A percentile compares a stretch with the other conserved stretches of the same genome.
These are phyloP conservation scores for Alfaro cultratus DNA, from an alignment of 2,797 vertebrate species.

Conservation along the genomic window DNA sequence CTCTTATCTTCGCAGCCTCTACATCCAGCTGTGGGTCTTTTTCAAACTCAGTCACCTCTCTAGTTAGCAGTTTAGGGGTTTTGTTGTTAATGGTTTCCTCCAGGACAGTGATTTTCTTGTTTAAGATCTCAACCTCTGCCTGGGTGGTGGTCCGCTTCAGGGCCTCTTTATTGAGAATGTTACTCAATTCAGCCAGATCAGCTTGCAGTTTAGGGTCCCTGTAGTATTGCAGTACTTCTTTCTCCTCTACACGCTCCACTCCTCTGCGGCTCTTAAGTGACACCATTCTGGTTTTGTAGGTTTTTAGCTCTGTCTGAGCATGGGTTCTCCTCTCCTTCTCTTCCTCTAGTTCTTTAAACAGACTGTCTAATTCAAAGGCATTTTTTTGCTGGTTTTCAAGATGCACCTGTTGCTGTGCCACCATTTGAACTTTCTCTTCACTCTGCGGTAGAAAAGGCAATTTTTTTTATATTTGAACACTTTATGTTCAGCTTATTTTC, in stretches of 20 bases:
- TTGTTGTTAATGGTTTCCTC: constrained; percentile 79
- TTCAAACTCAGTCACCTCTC: constrained; percentile 94
- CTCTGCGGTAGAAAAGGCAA: constrained; percentile 78
- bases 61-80: constrained; percentile 89
- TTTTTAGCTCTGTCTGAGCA: constrained; percentile 81
- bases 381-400: constrained; percentile 72
- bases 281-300: constrained; percentile 82
- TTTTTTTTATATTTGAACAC: not conserved
- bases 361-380: constrained; percentile 64
- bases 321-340: constrained; percentile 81
- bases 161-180: constrained; percentile 81
- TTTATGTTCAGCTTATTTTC: not conserved
- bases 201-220: constrained; percentile 90
- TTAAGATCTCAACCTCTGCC: constrained; percentile 80
- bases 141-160: constrained; percentile 78
- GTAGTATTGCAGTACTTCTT: constrained; percentile 91
- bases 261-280: constrained; percentile 90
- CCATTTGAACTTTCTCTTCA: constrained; percentile 84
- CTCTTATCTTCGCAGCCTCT: constrained; percentile 82
- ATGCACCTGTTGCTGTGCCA: constrained; percentile 75
- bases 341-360: constrained; percentile 83
- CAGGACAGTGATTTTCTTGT: constrained; percentile 78
- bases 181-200: constrained; percentile 74
- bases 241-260: constrained; percentile 91
- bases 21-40: constrained; percentile 89